These are phyloP conservation scores for Lasius platythorax DNA, from an alignment of 2,888 invertebrate species.

Conservation along the genomic window DNA sequence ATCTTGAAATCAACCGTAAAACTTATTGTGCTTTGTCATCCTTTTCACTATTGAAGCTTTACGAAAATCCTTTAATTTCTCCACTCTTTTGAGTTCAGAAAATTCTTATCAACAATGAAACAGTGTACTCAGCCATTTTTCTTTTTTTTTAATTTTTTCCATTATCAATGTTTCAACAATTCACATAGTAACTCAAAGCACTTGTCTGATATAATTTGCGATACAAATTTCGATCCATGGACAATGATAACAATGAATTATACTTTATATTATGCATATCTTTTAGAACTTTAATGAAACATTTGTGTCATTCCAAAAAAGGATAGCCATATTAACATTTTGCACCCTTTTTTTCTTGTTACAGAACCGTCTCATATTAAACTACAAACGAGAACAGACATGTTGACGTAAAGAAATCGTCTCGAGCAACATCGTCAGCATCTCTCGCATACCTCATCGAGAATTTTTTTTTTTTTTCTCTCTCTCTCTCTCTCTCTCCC, in stretches of 20 bases:
- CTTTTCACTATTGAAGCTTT: background rate
- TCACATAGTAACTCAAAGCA: background rate
- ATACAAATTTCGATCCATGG: background rate
- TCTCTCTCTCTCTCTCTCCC: slow-evolving; percentile 10
- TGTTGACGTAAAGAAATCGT: slow-evolving; percentile 27
- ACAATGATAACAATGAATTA: background rate
- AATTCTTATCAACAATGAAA: background rate
- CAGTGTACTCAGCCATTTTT: background rate
- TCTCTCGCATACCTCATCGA: slow-evolving; percentile 31
- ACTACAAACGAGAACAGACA: slow-evolving; percentile 2
- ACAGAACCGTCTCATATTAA: background rate
- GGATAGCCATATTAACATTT: background rate
- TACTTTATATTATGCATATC: background rate
- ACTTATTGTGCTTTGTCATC: background rate
- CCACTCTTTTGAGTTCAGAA: background rate
- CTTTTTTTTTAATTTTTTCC: background rate
- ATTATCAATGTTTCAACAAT: background rate
- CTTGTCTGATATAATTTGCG: background rate
- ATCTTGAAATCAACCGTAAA: background rate
- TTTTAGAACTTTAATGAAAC: background rate
- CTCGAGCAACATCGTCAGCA: slow-evolving; percentile 20
- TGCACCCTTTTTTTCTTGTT: background rate
- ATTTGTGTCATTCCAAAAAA: background rate
- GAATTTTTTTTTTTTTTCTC: background rate
- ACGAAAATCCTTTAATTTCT: background rate